Percentiles rank a stretch among this genome's conserved stretches.
Evolutionary conservation across 2,797 vertebrate species (phyloP).

Genomic region (Propithecus perrieri): DNA sequence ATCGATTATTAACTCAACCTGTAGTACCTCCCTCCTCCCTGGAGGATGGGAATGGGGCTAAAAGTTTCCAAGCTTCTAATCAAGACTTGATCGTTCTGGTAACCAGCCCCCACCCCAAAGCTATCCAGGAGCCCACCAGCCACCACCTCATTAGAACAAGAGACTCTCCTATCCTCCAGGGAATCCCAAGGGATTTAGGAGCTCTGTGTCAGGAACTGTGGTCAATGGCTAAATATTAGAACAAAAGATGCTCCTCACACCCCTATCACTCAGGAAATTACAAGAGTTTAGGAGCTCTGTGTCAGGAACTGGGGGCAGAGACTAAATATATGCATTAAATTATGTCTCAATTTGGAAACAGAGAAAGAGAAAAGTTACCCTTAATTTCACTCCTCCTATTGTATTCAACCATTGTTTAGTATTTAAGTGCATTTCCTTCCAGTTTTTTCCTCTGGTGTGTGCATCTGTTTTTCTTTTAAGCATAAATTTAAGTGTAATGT

Average conservation of each 20-base stretch:
- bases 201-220: neutral
- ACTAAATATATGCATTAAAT: neutral
- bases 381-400: neutral
- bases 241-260: neutral
- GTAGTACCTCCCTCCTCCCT: neutral
- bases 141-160: neutral
- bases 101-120: neutral
- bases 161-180: neutral
- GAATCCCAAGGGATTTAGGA: neutral
- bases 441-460: too few relatives aligned
- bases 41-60: neutral
- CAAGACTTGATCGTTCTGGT: neutral
- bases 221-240: neutral
- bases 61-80: neutral
- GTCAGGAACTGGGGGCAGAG: neutral
- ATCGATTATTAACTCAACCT: neutral
- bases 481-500: neutral
- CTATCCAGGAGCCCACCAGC: too few relatives aligned
- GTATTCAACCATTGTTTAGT: neutral
- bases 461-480: neutral
- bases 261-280: neutral
- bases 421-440: neutral
- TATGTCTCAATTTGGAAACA: neutral
- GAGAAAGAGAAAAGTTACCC: neutral
- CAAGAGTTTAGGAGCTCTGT: neutral